These are phyloP conservation scores for Hypena proboscidalis DNA, from an alignment of 2,888 invertebrate genomes.

Conservation along the genomic window DNA sequence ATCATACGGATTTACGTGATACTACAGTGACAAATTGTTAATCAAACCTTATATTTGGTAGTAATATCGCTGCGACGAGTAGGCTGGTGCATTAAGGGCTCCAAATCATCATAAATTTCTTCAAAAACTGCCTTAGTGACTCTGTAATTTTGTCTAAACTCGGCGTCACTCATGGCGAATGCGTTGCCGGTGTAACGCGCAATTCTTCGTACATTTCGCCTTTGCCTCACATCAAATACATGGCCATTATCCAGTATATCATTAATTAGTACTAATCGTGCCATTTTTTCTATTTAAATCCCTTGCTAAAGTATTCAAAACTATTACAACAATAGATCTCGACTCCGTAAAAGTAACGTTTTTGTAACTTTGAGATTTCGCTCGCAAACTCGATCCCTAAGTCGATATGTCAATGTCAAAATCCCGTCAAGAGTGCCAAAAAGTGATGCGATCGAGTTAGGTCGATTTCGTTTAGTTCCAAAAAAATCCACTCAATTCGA, in stretches of 20 bases:
- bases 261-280: no score
- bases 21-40: not conserved
- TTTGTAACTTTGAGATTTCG: no score
- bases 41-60: conserved; percentile 6
- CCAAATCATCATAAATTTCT: not conserved
- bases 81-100: not conserved
- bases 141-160: not conserved
- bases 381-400: not conserved
- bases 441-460: not conserved
- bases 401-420: not conserved
- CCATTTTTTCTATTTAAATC: no score
- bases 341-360: no score
- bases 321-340: not conserved
- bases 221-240: not conserved
- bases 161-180: no score
- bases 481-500: not conserved
- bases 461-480: not conserved
- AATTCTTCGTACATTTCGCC: conserved; percentile 2
- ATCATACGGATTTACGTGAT: not conserved
- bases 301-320: no score
- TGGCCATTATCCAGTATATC: no score
- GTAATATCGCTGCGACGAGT: conserved; percentile 3
- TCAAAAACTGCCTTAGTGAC: not conserved
- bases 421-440: not conserved
- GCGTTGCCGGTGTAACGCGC: no score